These are phyloP conservation scores for Marmota monax DNA, from an alignment of 2,113 vertebrate species.

Conservation along the genomic window DNA sequence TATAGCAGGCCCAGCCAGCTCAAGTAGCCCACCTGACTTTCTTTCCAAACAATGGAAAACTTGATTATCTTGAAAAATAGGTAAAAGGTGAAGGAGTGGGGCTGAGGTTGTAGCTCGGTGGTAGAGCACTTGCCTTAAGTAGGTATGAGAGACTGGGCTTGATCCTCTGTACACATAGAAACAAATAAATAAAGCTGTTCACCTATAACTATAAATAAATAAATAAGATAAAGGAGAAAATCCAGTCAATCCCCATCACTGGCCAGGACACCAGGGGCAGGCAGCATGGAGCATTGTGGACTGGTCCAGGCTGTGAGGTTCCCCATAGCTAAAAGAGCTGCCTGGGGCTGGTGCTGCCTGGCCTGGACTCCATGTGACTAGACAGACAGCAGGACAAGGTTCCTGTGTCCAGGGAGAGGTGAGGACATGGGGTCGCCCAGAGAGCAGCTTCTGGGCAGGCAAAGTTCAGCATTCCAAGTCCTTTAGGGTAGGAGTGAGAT, in stretches of 20 bases:
- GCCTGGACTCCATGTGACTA: not conserved
- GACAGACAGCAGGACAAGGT: not conserved
- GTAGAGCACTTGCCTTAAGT: too few relatives aligned
- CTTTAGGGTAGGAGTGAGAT: not conserved
- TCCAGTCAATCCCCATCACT: not conserved
- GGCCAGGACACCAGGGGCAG: not conserved
- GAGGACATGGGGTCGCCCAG: not conserved
- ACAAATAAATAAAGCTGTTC: too few relatives aligned
- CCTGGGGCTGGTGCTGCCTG: not conserved
- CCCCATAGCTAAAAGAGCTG: not conserved
- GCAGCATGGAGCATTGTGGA: fast-evolving
- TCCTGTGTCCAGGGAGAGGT: too few relatives aligned
- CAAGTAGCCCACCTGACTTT: not conserved
- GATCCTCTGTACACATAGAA: too few relatives aligned
- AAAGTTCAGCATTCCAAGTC: not conserved
- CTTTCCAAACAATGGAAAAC: not conserved
- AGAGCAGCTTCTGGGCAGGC: not conserved
- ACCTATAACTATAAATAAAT: too few relatives aligned
- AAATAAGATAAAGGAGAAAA: not conserved
- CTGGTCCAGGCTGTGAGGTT: not conserved
- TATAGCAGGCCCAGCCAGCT: not conserved
- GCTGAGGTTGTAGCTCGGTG: too few relatives aligned
- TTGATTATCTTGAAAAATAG: conserved; percentile 38
- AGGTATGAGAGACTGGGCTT: too few relatives aligned
- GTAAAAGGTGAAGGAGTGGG: not conserved